Evolutionary conservation across 1,140 invertebrate species (phyloP), one percentile per base, ranked within the genome.

Genomic region (Leptinotarsa lineolata): DNA sequence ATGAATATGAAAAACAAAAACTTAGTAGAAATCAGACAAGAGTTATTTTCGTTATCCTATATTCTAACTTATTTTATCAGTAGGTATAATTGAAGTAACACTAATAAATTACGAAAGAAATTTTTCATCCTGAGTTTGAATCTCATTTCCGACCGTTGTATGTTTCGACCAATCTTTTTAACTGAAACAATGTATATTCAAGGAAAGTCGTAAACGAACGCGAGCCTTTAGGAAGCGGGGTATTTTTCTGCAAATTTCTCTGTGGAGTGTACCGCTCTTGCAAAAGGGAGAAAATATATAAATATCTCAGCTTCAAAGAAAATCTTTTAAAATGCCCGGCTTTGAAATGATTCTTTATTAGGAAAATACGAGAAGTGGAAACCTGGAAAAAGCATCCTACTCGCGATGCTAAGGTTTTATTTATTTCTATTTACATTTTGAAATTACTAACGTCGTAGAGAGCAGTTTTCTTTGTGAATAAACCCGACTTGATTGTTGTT

Each of bases 271-370:
- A 70, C 63, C 24, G 70, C 21, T 59, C 46, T 16, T 54, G 48
- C 48, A 24, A 58, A 73, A 63, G 66, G 39, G 67, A 18, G 54
- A 63, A 58, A 54, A 76, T 74, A 76, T 76, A 76, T 76, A 76
- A 76, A 76, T 76, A 78, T 76, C 72, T 72, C 72, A 74, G 77
- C 77, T 72, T 78, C 77, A 78, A 78, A 78, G 77, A 78, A 78
- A 77, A 75, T 75, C 75, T 77, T 74, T 76, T 73, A 72, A 74
- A 77, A 77, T 75, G 76, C 76, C 73, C 72, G 60, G 70, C 68
- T 72, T 72, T 66, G 70, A 71, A 75, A 72, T 63, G 59, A 74
- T 74, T 74, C 72, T 77, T 77, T 74, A 77, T 77, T 70, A 74
- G 67, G 73, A 72, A 77, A 76, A 76, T 73, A 76, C 73, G 68